Percentiles rank a stretch among this genome's conserved stretches.
These are phyloP conservation scores for Propithecus deckenii DNA, from an alignment of 2,797 vertebrate genomes.

Conservation along the genomic window DNA sequence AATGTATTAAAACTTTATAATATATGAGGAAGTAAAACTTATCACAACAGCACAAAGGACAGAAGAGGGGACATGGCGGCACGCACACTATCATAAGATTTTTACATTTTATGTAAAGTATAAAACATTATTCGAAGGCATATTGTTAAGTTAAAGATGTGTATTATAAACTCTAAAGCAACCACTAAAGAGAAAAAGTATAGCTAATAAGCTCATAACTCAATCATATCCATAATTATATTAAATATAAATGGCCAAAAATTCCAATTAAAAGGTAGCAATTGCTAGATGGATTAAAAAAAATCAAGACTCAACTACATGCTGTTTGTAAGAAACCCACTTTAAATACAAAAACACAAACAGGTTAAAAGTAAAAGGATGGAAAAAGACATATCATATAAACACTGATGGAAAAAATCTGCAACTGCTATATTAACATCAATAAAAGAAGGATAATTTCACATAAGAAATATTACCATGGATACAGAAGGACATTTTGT, in stretches of 20 bases:
- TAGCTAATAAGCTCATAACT: background rate
- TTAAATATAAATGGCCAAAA: background rate
- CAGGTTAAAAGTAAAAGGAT: background rate
- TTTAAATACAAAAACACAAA: background rate
- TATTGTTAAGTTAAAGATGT: background rate
- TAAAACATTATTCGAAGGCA: background rate
- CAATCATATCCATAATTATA: background rate
- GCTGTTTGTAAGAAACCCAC: background rate
- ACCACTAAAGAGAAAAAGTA: background rate
- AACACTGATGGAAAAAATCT: background rate
- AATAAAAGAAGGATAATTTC: background rate
- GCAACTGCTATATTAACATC: background rate
- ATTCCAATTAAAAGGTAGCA: background rate
- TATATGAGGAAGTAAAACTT: too few relatives aligned
- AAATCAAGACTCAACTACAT: background rate
- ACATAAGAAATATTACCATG: background rate
- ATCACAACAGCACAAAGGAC: background rate
- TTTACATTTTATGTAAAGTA: background rate
- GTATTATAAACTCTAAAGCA: background rate
- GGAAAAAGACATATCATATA: background rate
- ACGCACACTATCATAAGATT: accelerated
- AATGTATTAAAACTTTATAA: background rate
- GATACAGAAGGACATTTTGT: background rate
- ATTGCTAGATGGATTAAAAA: background rate
- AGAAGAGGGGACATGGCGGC: background rate